phyloP scores from a whole-genome alignment of 2,888 invertebrate genomes.

The Melolontha melolontha region DNA sequence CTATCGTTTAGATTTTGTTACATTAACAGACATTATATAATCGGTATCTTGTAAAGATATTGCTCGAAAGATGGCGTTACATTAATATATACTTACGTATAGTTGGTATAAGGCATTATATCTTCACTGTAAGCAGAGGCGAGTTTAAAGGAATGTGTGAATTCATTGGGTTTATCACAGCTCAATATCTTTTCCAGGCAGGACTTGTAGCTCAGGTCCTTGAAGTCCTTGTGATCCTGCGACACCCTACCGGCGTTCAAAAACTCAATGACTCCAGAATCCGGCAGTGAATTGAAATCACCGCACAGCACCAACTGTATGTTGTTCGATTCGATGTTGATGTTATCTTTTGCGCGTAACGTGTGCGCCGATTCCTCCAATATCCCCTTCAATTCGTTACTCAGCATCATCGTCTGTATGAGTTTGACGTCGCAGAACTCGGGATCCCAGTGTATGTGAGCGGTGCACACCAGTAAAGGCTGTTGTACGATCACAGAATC shows the following conservation, averaged over 20 bases:
- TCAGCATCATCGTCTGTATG: conserved; percentile 99
- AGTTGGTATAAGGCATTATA: conserved; percentile 98
- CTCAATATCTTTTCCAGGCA: conserved; percentile 88
- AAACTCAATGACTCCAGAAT: conserved; percentile 98
- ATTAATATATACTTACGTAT: conserved; percentile 80
- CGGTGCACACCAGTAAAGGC: conserved; percentile 95
- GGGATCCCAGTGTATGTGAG: conserved; percentile 99
- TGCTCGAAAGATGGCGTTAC: not conserved
- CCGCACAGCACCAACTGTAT: conserved; percentile 96
- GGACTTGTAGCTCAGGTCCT: conserved; percentile 92
- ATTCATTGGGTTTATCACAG: conserved; percentile 87
- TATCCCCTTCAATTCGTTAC: conserved; percentile 91
- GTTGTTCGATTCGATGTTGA: conserved; percentile 79
- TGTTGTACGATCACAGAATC: conserved; percentile 84
- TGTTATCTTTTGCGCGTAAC: conserved; percentile 74
- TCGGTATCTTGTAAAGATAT: no score
- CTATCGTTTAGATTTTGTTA: no score
- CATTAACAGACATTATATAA: no score
- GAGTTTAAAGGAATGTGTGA: conserved; percentile 96
- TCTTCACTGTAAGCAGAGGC: conserved; percentile 95
- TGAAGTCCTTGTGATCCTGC: conserved; percentile 95
- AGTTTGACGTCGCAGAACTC: conserved; percentile 99
- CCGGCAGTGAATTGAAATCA: conserved; percentile 98
- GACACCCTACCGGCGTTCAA: conserved; percentile 90
- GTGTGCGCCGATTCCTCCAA: conserved; percentile 88